Evolutionary conservation across 2,113 vertebrate species (phyloP).

Genomic region (Pandion haliaetus): DNA sequence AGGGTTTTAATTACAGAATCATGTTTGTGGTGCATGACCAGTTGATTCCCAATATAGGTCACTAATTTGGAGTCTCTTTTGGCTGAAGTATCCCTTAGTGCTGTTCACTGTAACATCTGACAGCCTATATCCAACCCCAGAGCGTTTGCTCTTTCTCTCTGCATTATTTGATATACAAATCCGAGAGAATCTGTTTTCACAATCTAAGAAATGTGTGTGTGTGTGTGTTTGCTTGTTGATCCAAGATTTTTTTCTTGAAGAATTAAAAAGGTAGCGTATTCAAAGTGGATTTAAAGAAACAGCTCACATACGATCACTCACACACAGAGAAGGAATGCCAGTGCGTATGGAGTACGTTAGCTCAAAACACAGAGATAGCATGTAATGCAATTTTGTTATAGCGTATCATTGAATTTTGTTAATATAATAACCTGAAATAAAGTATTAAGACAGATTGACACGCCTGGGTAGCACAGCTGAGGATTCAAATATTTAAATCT

Average conservation of each 20-base stretch:
- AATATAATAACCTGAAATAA: conserved; percentile 41
- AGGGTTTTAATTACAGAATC: conserved; percentile 1
- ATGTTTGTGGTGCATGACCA: background rate
- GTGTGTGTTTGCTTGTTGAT: background rate
- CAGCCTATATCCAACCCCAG: background rate
- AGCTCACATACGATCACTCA: background rate
- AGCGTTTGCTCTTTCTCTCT: background rate
- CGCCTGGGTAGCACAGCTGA: conserved; percentile 4
- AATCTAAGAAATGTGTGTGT: background rate
- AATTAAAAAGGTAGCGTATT: background rate
- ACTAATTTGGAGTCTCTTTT: conserved; percentile 7
- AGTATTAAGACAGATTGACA: conserved; percentile 18
- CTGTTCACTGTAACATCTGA: background rate
- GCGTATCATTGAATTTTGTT: conserved; percentile 32
- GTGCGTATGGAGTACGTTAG: background rate
- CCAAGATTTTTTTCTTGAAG: background rate
- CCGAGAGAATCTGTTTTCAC: background rate
- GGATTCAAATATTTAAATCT: conserved; percentile 22
- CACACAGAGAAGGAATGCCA: background rate
- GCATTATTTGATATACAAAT: background rate
- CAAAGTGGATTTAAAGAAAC: background rate
- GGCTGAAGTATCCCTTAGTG: background rate
- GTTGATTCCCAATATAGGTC: conserved; percentile 8
- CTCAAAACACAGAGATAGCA: background rate
- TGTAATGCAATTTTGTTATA: background rate